Percentiles rank a stretch among this genome's conserved stretches.
Evolutionary conservation across 2,888 invertebrate species (phyloP).

Genomic region (Venusia cambrica): DNA sequence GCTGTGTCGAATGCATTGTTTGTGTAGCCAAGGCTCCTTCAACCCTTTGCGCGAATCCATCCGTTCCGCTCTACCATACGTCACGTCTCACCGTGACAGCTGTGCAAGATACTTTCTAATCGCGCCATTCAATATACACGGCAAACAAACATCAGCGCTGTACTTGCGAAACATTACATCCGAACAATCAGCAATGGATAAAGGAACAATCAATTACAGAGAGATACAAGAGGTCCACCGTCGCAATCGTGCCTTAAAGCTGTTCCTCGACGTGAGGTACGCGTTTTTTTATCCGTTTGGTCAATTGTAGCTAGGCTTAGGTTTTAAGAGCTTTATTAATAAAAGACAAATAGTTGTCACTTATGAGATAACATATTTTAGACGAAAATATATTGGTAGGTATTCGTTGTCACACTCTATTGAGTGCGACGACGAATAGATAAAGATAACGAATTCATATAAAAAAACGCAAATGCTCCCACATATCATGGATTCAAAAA

Average conservation of each 20-base stretch:
- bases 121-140: slow-evolving; percentile 60
- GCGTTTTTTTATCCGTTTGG: no score
- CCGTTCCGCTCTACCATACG: slow-evolving; percentile 74
- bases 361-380: no score
- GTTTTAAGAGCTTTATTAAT: no score
- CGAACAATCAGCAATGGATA: slow-evolving; percentile 62
- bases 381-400: no score
- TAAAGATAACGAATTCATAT: no score
- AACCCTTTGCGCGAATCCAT: slow-evolving; percentile 70
- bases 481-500: no score
- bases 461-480: no score
- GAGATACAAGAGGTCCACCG: slow-evolving; percentile 36
- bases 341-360: no score
- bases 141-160: slow-evolving; percentile 57
- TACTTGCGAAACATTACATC: slow-evolving; percentile 68
- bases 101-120: slow-evolving; percentile 74
- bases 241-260: background rate
- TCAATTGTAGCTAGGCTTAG: no score
- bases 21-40: slow-evolving; percentile 60
- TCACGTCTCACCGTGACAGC: slow-evolving; percentile 75
- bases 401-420: no score
- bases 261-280: no score
- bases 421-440: no score
- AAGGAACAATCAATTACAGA: slow-evolving; percentile 64
- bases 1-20: slow-evolving; percentile 71